A percentile compares a stretch with the other conserved stretches of the same genome.
phyloP scores from a whole-genome alignment of 2,888 invertebrate genomes.

The Seira sanloemensis region DNA sequence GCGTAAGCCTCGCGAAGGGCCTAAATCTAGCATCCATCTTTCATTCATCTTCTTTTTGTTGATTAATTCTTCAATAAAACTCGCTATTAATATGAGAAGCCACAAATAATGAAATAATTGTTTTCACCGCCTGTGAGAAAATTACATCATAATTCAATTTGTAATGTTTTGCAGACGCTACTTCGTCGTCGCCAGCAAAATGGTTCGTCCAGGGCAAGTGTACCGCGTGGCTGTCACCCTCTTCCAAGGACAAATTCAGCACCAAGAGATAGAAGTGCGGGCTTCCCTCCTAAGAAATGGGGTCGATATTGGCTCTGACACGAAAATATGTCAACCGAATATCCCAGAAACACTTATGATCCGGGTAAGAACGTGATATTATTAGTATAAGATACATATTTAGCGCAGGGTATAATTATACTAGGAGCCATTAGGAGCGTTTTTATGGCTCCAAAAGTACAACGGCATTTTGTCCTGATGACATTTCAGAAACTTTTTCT shows the following conservation, averaged over 20 bases:
- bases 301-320: conserved; percentile 90
- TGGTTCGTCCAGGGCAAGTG: conserved; percentile 93
- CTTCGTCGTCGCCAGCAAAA: conserved; percentile 92
- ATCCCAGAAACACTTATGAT: conserved; percentile 93
- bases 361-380: conserved; percentile 80
- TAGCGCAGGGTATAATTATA: neutral
- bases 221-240: conserved; percentile 92
- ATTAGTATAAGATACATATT: neutral
- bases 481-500: conserved; percentile 36
- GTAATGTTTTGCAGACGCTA: conserved; percentile 87
- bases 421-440: neutral
- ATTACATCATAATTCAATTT: conserved; percentile 1
- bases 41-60: no score
- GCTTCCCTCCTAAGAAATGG: conserved; percentile 93
- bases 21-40: no score
- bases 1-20: no score
- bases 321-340: conserved; percentile 88
- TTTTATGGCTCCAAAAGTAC: neutral
- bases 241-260: conserved; percentile 84
- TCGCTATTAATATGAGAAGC: no score
- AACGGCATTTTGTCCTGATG: conserved; percentile 21
- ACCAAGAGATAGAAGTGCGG: conserved; percentile 82
- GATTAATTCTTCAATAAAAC: no score
- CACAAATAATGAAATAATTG: neutral
- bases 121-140: no score